Conservation (phyloP, 2,888 invertebrate genomes). For the Chloroclysta siterata region DNA sequence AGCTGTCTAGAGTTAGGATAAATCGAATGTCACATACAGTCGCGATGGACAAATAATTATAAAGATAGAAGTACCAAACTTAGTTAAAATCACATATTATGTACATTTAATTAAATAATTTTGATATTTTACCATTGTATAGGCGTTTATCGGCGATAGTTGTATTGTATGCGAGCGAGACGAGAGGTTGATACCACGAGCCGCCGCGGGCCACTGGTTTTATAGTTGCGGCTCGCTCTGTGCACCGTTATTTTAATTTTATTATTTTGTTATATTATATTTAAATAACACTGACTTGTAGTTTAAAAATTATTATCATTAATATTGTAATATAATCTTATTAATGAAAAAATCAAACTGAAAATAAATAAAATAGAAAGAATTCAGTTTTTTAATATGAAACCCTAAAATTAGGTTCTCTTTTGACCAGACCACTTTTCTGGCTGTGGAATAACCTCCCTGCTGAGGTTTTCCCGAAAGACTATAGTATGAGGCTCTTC, state of each 20-base stretch:
- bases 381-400: slow-evolving; percentile 49
- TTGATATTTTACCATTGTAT: slow-evolving; percentile 84
- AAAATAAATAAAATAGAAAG: slow-evolving; percentile 83
- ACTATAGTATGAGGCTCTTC: too few species aligned
- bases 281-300: slow-evolving; percentile 84
- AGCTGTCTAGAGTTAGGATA: slow-evolving; percentile 74
- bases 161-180: slow-evolving; percentile 64
- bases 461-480: too few species aligned
- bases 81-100: slow-evolving; percentile 83
- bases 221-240: slow-evolving; percentile 63
- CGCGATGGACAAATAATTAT: slow-evolving; percentile 68
- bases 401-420: neutral
- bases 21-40: slow-evolving; percentile 58
- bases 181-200: slow-evolving; percentile 58
- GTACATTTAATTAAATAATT: slow-evolving; percentile 83
- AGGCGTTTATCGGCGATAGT: slow-evolving; percentile 78
- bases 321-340: slow-evolving; percentile 86
- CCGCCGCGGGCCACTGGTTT: slow-evolving; percentile 54
- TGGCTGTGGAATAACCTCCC: too few species aligned
- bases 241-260: slow-evolving; percentile 79
- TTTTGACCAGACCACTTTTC: neutral
- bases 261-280: slow-evolving; percentile 81
- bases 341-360: slow-evolving; percentile 85
- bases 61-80: slow-evolving; percentile 83
- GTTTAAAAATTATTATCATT: slow-evolving; percentile 85